phyloP scores from a whole-genome alignment of 2,113 vertebrate species.

The Rattus rattus region DNA sequence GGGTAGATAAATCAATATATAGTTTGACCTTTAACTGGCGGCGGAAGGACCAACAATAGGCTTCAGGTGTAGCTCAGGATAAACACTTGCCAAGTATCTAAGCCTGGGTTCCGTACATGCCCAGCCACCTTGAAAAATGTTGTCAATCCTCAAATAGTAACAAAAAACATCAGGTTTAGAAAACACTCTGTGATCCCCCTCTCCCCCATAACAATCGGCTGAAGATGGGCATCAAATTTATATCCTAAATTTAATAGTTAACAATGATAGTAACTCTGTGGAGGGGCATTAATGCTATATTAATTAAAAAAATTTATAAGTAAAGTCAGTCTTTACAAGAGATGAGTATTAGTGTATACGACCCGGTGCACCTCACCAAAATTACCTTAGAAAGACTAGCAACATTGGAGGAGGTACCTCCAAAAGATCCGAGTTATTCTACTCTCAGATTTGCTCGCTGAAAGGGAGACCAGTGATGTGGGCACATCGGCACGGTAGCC shows the following conservation, averaged over 20 bases:
- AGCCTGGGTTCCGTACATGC: background rate
- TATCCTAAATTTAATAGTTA: background rate
- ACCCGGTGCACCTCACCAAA: background rate
- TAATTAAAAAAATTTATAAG: background rate
- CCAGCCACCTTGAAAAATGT: background rate
- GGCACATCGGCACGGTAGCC: background rate
- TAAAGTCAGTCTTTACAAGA: background rate
- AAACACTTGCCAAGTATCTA: background rate
- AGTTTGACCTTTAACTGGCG: background rate
- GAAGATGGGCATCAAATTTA: background rate
- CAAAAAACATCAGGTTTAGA: background rate
- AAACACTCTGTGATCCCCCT: background rate
- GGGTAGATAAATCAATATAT: slow-evolving; percentile 51
- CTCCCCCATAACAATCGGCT: background rate
- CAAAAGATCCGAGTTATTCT: background rate
- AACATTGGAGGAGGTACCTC: background rate
- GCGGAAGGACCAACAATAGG: background rate
- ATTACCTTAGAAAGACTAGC: background rate
- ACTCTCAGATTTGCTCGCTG: slow-evolving; percentile 23
- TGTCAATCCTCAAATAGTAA: background rate
- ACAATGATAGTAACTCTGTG: no score
- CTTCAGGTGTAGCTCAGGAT: background rate
- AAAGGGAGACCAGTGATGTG: background rate
- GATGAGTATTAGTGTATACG: background rate
- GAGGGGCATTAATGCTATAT: no score